Evolutionary conservation across 1,140 invertebrate genomes (phyloP).

Genomic region (Pogonomyrmex californicus): DNA sequence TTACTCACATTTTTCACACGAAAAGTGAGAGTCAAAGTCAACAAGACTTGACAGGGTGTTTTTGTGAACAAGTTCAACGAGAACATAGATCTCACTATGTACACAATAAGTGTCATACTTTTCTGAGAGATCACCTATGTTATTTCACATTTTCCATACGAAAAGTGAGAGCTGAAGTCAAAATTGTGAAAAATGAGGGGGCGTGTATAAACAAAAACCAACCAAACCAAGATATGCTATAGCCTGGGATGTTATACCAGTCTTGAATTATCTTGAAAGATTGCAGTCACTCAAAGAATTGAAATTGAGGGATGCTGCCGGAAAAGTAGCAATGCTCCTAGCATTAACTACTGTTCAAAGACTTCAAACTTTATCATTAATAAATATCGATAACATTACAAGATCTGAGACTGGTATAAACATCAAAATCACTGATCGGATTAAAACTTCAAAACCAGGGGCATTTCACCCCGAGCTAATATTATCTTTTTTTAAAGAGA

Average conservation of each 20-base stretch:
- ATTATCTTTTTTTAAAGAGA: slow-evolving; percentile 34
- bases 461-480: slow-evolving; percentile 10
- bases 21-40: too few species aligned
- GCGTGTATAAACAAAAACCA: background rate
- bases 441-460: slow-evolving; percentile 25
- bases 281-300: background rate
- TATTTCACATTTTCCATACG: too few species aligned
- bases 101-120: too few species aligned
- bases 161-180: too few species aligned
- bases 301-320: background rate
- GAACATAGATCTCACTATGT: too few species aligned
- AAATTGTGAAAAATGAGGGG: too few species aligned
- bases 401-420: background rate
- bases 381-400: slow-evolving; percentile 28
- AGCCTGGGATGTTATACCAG: background rate
- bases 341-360: background rate
- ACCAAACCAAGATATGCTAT: slow-evolving; percentile 10
- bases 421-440: slow-evolving; percentile 12
- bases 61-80: too few species aligned
- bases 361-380: background rate
- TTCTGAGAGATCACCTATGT: too few species aligned
- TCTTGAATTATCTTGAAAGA: slow-evolving; percentile 16
- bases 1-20: too few species aligned
- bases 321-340: slow-evolving; percentile 24
- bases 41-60: too few species aligned